Evolutionary conservation across 2,888 invertebrate species (phyloP).

Genomic region (Eupsilia transversa): DNA sequence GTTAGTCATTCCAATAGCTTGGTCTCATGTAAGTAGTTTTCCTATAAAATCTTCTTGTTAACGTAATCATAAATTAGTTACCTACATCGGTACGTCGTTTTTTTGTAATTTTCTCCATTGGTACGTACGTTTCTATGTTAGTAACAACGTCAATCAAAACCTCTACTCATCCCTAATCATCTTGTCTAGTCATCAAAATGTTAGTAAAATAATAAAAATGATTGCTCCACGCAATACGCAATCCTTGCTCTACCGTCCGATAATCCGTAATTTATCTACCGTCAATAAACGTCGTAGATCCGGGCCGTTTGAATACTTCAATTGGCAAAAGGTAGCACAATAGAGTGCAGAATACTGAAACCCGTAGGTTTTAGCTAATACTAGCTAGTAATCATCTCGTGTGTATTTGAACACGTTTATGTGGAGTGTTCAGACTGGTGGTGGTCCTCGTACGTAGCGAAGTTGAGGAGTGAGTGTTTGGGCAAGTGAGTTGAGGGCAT

Average conservation of each 20-base stretch:
- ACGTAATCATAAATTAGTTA: constrained; percentile 59
- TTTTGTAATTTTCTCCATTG: constrained; percentile 54
- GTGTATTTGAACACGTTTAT: constrained; percentile 64
- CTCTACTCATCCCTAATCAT: constrained; percentile 53
- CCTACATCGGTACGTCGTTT: constrained; percentile 49
- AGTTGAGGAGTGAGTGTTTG: constrained; percentile 95
- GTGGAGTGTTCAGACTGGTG: constrained; percentile 92
- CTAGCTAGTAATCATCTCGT: constrained; percentile 60
- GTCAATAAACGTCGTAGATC: constrained; percentile 54
- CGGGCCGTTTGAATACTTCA: constrained; percentile 62
- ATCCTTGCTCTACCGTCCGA: constrained; percentile 63
- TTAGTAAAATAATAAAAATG: constrained; percentile 75
- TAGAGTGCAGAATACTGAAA: constrained; percentile 61
- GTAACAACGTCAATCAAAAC: constrained; percentile 72
- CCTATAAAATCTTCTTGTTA: constrained; percentile 53
- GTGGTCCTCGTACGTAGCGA: constrained; percentile 95
- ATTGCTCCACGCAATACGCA: constrained; percentile 78
- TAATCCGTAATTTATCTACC: constrained; percentile 50
- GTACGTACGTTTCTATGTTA: constrained; percentile 70
- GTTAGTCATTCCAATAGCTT: constrained; percentile 53
- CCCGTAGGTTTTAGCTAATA: constrained; percentile 55
- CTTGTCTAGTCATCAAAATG: constrained; percentile 66
- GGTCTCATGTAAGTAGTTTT: constrained; percentile 50
- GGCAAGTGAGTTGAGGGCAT: constrained; percentile 94
- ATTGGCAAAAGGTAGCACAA: constrained; percentile 60